Percentiles rank a stretch among this genome's conserved stretches.
Conservation (phyloP, 2,888 invertebrate genomes). For the Catocala fraxini region DNA sequence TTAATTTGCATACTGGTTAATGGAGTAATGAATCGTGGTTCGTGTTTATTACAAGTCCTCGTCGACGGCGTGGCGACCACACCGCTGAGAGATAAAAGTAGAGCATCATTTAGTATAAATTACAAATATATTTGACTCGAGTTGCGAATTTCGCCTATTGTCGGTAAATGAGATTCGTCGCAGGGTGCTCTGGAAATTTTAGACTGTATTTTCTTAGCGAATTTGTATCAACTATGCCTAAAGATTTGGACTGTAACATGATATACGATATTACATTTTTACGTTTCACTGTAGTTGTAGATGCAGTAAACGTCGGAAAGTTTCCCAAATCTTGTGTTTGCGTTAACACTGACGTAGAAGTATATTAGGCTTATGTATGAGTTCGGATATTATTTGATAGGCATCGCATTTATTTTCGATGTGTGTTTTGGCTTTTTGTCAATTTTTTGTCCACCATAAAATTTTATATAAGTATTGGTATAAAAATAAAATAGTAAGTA, state of each 20-base stretch:
- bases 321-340: slow-evolving; percentile 3
- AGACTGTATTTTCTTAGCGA: slow-evolving; percentile 24
- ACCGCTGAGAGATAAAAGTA: slow-evolving; percentile 23
- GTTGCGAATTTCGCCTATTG: slow-evolving; percentile 9
- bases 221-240: background rate
- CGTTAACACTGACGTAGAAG: background rate
- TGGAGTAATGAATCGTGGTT: slow-evolving; percentile 36
- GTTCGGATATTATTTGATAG: background rate
- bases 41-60: slow-evolving; percentile 33
- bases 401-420: slow-evolving; percentile 9
- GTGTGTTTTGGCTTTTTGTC: slow-evolving; percentile 16
- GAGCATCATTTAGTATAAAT: slow-evolving; percentile 11
- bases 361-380: slow-evolving; percentile 1
- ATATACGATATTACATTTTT: background rate
- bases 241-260: slow-evolving; percentile 5
- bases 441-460: slow-evolving; percentile 1
- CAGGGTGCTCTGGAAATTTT: slow-evolving; percentile 12
- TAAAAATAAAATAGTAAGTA: no score
- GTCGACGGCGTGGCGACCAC: slow-evolving; percentile 7
- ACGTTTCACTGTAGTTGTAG: no score
- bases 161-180: slow-evolving; percentile 22
- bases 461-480: no score
- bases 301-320: background rate
- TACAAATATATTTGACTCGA: slow-evolving; percentile 18
- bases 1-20: slow-evolving; percentile 34